Conservation (phyloP, 1,140 invertebrate species). For the Drosophila erecta region DNA sequence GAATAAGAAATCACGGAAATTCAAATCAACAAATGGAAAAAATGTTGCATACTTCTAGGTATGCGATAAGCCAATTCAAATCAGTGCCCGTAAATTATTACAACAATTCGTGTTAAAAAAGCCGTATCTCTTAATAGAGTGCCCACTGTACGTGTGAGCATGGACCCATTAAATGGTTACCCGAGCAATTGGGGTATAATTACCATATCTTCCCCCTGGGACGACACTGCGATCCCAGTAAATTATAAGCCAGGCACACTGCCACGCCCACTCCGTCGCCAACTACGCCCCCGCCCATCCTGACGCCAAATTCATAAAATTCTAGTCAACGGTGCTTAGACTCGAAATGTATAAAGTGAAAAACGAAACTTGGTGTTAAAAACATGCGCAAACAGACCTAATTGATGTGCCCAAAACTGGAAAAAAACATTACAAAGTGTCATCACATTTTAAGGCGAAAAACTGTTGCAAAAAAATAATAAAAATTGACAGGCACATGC, state of each 20-base stretch:
- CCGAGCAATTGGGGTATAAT: conserved; percentile 11
- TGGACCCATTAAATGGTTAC: conserved; percentile 9
- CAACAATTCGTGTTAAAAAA: not conserved
- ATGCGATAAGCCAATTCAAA: too few relatives aligned
- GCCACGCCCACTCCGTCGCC: conserved; percentile 22
- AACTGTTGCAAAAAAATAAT: conserved; percentile 47
- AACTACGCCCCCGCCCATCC: conserved; percentile 12
- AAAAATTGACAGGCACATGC: conserved; percentile 53
- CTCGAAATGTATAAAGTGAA: conserved; percentile 4
- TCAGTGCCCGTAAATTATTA: not conserved
- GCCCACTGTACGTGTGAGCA: conserved; percentile 2
- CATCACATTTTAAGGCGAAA: conserved; percentile 53
- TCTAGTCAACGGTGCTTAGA: conserved; percentile 13
- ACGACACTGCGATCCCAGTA: conserved; percentile 3
- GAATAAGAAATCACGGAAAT: too few relatives aligned
- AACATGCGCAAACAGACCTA: conserved; percentile 33
- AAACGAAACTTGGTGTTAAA: conserved; percentile 32
- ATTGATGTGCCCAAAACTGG: conserved; percentile 19
- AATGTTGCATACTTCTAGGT: too few relatives aligned
- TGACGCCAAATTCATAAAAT: conserved; percentile 9
- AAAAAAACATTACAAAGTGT: conserved; percentile 28
- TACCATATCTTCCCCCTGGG: not conserved
- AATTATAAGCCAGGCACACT: conserved; percentile 21
- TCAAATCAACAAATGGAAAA: too few relatives aligned
- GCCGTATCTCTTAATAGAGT: not conserved